A percentile compares a stretch with the other conserved stretches of the same genome.
phyloP scores from a whole-genome alignment of 2,888 invertebrate species.

The Anarsia innoxiella region DNA sequence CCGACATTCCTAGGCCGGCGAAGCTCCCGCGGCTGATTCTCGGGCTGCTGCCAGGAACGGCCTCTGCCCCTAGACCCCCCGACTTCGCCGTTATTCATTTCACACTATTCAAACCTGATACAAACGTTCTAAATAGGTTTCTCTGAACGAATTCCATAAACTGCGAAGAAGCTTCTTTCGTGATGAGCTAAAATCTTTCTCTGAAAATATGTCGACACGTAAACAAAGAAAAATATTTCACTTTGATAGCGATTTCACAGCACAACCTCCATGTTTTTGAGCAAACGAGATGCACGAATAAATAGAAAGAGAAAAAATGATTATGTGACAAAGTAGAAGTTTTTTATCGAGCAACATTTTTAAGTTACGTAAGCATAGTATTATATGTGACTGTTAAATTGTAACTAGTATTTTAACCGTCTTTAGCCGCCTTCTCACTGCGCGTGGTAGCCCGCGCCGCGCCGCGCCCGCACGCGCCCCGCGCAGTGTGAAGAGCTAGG shows the following conservation, averaged over 20 bases:
- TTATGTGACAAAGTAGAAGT: slow-evolving; percentile 1
- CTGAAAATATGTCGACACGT: slow-evolving; percentile 61
- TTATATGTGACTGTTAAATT: not conserved
- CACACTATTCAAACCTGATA: slow-evolving; percentile 34
- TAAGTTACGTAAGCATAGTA: not conserved
- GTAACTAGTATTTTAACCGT: no score
- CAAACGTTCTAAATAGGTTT: slow-evolving; percentile 29
- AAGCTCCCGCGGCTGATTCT: slow-evolving; percentile 63
- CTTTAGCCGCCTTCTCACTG: not conserved
- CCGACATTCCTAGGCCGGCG: slow-evolving; percentile 53
- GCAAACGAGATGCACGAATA: slow-evolving; percentile 27
- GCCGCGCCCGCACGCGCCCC: no score
- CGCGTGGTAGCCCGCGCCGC: no score
- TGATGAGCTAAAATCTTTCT: slow-evolving; percentile 26
- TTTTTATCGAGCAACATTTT: not conserved
- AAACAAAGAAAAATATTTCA: slow-evolving; percentile 67
- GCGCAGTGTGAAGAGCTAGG: no score
- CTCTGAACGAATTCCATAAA: slow-evolving; percentile 53
- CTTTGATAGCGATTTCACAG: slow-evolving; percentile 46
- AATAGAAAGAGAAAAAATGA: slow-evolving; percentile 6
- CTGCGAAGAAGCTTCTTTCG: slow-evolving; percentile 23
- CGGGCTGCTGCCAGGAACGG: slow-evolving; percentile 67
- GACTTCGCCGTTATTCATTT: slow-evolving; percentile 73
- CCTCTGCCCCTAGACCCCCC: slow-evolving; percentile 69
- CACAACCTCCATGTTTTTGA: slow-evolving; percentile 63